Conservation (phyloP, 2,888 invertebrate genomes). For the Argynnis bischoffii region DNA sequence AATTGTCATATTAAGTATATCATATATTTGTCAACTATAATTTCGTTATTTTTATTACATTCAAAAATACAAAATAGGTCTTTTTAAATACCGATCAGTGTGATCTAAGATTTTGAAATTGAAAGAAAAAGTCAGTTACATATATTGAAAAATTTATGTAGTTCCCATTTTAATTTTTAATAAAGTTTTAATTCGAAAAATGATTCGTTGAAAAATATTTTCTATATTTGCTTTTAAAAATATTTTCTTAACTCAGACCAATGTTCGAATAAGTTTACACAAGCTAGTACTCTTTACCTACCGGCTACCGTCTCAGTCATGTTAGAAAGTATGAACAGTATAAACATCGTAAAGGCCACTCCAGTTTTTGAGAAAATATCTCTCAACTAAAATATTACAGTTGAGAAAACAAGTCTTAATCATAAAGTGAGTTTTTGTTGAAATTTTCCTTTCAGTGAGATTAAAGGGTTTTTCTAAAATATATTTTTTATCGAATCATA, state of each 20-base stretch:
- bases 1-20: too few species aligned
- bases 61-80: too few species aligned
- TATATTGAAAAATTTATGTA: too few species aligned
- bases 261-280: conserved; percentile 26
- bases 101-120: too few species aligned
- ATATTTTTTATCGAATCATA: background rate
- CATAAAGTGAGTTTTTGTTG: conserved; percentile 21
- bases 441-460: conserved; percentile 14
- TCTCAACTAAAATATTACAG: conserved; percentile 39
- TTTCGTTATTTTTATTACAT: too few species aligned
- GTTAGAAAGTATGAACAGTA: conserved; percentile 53
- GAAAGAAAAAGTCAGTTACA: too few species aligned
- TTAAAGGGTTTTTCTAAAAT: background rate
- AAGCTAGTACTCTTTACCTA: conserved; percentile 43
- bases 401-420: conserved; percentile 26
- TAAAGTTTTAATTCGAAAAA: background rate
- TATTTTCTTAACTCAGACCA: conserved; percentile 43
- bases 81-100: too few species aligned
- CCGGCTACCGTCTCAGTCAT: conserved; percentile 48
- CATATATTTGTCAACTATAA: too few species aligned
- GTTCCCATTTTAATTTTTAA: too few species aligned
- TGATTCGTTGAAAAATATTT: too few species aligned
- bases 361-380: conserved; percentile 55
- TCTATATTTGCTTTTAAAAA: too few species aligned
- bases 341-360: conserved; percentile 52